Evolutionary conservation across 2,797 vertebrate species (phyloP), one percentile per base, ranked within the genome.

Genomic region (Acropternis orthonyx): DNA sequence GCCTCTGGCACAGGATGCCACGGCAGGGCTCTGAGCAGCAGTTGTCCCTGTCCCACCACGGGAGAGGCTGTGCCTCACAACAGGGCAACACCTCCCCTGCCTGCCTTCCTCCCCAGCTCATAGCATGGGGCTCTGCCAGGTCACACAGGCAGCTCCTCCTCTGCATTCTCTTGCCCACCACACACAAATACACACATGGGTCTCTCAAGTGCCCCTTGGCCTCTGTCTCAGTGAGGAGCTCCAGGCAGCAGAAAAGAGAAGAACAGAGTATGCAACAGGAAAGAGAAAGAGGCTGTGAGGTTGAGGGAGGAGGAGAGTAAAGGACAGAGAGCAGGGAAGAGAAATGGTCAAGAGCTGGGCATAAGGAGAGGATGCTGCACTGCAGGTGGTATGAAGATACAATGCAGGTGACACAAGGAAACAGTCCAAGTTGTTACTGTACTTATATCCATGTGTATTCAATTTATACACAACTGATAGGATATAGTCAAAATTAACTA

Each of bases 11-110:
- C 43, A 23, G 24, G 69, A 59, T 26, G 39, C 20, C 46, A 63
- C 13, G 0, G 0, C 2, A 4, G 52, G 52, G 32, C 23, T 36
- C 32, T 32, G 48, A 82, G 72, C 15, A 11, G 51, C 62, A 65
- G 23, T 28, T 74, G 23, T 16, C 56, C 19, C 18, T 34, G 36
- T 77, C 44, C 36, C 44, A 86, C 39, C n/a, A 11, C 13, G 14
- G 51, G 34, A 76, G 21, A 81, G 28, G 24, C 23, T 55, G 46
- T 41, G 24, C 6, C 32, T 30, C 17, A 36, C 59, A 41, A 34
- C 30, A 41, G 58, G 28, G 6, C 20, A 85, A 17, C 34, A n/a
- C 5, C 22, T 89, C 6, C 44, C 23, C 36, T 72, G 8, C 41
- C 59, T 24, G 12, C 22, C 4, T 56, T 12, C 17, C 24, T 49